Conservation (phyloP, 2,888 invertebrate species). For the Papilio gigon region DNA sequence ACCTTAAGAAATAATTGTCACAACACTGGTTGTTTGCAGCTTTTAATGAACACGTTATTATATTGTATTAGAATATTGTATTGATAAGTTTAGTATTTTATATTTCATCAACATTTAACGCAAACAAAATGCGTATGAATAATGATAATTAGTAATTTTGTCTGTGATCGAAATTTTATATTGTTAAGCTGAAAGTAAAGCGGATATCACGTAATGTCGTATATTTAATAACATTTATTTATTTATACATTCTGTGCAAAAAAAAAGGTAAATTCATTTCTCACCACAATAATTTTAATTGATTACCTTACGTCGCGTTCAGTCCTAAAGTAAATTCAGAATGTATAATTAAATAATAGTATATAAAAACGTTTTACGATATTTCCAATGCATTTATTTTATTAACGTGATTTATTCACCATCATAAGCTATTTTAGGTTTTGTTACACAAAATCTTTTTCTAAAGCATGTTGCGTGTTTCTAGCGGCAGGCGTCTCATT, state of each 20-base stretch:
- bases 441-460: conserved; percentile 63
- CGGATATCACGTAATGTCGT: conserved; percentile 55
- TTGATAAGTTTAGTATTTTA: conserved; percentile 76
- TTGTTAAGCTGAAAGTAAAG: conserved; percentile 75
- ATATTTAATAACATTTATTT: conserved; percentile 42
- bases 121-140: conserved; percentile 70
- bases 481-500: conserved; percentile 44
- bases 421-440: conserved; percentile 49
- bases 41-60: conserved; percentile 72
- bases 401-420: conserved; percentile 40
- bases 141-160: conserved; percentile 71
- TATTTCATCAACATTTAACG: conserved; percentile 72
- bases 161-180: conserved; percentile 81
- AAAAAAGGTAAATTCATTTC: neutral
- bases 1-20: conserved; percentile 74
- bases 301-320: neutral
- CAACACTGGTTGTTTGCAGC: conserved; percentile 75
- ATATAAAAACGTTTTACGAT: conserved; percentile 24
- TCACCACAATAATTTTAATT: neutral
- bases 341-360: conserved; percentile 41
- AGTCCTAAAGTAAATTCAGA: conserved; percentile 33
- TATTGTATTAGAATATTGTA: conserved; percentile 69
- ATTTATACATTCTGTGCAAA: conserved; percentile 44
- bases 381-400: conserved; percentile 37
- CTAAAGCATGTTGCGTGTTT: conserved; percentile 72